Percentiles rank a stretch among this genome's conserved stretches.
Conservation (phyloP, 2,113 vertebrate species). For the Macaca mulatta region DNA sequence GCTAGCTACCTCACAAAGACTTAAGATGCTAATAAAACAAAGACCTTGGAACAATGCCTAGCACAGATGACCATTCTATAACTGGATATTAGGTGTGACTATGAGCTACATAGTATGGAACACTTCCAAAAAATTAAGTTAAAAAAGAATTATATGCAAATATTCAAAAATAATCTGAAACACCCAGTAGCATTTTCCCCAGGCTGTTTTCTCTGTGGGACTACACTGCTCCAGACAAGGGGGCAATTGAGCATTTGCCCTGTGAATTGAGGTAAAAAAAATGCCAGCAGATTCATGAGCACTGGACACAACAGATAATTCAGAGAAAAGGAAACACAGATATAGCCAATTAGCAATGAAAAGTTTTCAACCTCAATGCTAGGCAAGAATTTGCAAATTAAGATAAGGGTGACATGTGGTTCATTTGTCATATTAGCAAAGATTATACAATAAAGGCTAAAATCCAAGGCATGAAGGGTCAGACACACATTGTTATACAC, state of each 20-base stretch:
- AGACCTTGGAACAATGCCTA: neutral
- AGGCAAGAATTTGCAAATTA: neutral
- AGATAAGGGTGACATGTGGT: neutral
- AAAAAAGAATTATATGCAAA: neutral
- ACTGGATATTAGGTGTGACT: neutral
- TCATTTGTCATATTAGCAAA: slow-evolving; percentile 33
- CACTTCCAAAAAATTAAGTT: neutral
- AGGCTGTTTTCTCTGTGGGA: neutral
- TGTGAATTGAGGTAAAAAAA: neutral
- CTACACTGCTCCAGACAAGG: neutral
- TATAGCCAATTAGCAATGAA: neutral
- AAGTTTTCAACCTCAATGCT: slow-evolving; percentile 8
- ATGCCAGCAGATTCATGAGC: neutral
- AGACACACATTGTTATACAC: neutral
- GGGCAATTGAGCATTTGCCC: neutral
- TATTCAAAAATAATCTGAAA: neutral
- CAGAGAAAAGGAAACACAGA: neutral
- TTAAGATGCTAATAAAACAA: neutral
- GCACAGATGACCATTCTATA: neutral
- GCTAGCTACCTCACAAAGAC: neutral
- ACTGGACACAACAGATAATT: neutral
- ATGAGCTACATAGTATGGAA: neutral
- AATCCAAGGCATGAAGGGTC: neutral
- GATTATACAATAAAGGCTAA: slow-evolving; percentile 3
- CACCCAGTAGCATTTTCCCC: neutral